These are phyloP conservation scores for Cherax quadricarinatus DNA, from an alignment of 1,140 invertebrate genomes.

Conservation along the genomic window DNA sequence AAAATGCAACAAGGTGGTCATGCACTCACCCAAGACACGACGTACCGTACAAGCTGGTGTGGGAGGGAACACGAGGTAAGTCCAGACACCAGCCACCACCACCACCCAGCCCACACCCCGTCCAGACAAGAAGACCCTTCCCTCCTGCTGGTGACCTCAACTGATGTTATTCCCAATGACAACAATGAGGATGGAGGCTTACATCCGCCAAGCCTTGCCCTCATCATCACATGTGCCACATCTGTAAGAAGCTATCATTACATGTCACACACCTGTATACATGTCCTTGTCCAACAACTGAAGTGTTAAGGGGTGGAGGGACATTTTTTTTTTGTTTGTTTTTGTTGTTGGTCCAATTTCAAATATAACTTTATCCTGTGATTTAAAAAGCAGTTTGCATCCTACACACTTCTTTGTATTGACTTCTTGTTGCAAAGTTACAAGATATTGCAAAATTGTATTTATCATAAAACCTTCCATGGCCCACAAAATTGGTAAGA, in stretches of 20 bases:
- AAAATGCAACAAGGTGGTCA: neutral
- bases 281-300: too few relatives aligned
- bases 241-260: neutral
- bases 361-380: too few relatives aligned
- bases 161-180: neutral
- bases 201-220: neutral
- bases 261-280: too few relatives aligned
- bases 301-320: too few relatives aligned
- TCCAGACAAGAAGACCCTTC: neutral
- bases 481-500: too few relatives aligned
- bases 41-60: neutral
- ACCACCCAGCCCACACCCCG: neutral
- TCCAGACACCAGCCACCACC: neutral
- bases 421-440: too few relatives aligned
- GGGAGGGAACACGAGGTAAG: neutral
- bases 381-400: too few relatives aligned
- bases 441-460: too few relatives aligned
- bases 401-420: too few relatives aligned
- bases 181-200: neutral
- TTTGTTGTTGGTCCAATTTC: too few relatives aligned
- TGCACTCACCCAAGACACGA: neutral
- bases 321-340: too few relatives aligned
- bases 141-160: neutral
- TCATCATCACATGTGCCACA: neutral
- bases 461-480: too few relatives aligned